Evolutionary conservation across 2,888 invertebrate species (phyloP).

Genomic region (Lasiommata megera): DNA sequence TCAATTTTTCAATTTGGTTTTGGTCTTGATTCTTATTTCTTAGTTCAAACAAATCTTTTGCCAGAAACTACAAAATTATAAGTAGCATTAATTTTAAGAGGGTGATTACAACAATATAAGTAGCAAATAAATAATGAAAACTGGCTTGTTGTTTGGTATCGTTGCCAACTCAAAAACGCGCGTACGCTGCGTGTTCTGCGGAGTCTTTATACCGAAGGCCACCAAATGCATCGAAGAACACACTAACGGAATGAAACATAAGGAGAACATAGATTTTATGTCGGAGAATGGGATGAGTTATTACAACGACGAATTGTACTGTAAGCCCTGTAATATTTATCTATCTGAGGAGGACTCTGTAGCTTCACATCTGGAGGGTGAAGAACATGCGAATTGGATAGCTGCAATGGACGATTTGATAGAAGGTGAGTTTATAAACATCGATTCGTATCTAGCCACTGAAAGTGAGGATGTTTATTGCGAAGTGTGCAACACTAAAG

Average conservation of each 20-base stretch:
- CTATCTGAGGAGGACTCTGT: constrained; percentile 52
- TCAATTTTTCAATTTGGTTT: too few species aligned
- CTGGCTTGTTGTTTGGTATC: constrained; percentile 51
- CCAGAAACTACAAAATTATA: constrained; percentile 32
- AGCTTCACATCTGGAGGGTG: constrained; percentile 48
- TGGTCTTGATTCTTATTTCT: not conserved
- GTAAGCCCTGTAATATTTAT: constrained; percentile 51
- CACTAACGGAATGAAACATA: constrained; percentile 57
- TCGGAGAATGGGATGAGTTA: constrained; percentile 53
- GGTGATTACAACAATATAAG: not conserved
- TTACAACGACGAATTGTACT: constrained; percentile 45
- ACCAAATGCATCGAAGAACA: constrained; percentile 64
- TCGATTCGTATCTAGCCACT: constrained; percentile 50
- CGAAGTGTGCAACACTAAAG: constrained; percentile 47
- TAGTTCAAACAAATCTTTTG: constrained; percentile 21
- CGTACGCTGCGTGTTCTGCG: constrained; percentile 61
- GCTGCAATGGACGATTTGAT: constrained; percentile 54
- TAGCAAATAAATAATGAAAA: constrained; percentile 50
- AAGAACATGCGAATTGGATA: constrained; percentile 57
- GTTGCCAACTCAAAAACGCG: constrained; percentile 56
- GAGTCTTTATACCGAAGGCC: constrained; percentile 59
- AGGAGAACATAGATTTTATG: constrained; percentile 56
- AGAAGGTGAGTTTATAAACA: constrained; percentile 55
- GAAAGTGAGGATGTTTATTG: constrained; percentile 53
- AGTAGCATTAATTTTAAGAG: constrained; percentile 17